Percentiles rank a stretch among this genome's conserved stretches.
phyloP scores from a whole-genome alignment of 2,888 invertebrate genomes.

The Fragum sueziense region DNA sequence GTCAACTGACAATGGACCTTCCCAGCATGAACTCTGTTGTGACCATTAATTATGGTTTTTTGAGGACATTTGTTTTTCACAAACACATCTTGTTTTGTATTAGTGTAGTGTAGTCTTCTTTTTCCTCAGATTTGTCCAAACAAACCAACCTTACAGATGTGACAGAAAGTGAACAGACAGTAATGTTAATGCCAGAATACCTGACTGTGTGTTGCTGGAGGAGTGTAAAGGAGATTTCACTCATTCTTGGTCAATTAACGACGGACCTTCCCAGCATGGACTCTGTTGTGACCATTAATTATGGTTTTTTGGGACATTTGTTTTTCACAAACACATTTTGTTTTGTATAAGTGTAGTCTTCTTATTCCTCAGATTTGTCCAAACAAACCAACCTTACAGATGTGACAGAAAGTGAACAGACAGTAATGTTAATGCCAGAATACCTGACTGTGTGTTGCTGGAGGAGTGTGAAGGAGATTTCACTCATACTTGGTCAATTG shows the following conservation, averaged over 20 bases:
- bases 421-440: constrained; percentile 80
- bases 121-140: not conserved
- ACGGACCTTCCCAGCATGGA: constrained; percentile 60
- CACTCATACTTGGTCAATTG: constrained; percentile 82
- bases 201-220: constrained; percentile 97
- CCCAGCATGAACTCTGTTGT: constrained; percentile 48
- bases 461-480: constrained; percentile 95
- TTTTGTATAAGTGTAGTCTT: not conserved
- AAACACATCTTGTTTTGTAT: not conserved
- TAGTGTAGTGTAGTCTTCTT: not conserved
- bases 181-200: constrained; percentile 81
- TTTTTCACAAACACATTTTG: too few species aligned
- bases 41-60: too few species aligned
- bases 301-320: too few species aligned
- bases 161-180: constrained; percentile 62
- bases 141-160: constrained; percentile 2
- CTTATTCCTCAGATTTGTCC: not conserved
- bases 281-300: not conserved
- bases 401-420: constrained; percentile 57
- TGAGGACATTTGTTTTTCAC: too few species aligned
- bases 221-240: constrained; percentile 92
- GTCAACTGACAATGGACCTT: constrained; percentile 72
- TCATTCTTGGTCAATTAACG: constrained; percentile 81
- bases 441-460: constrained; percentile 94
- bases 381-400: not conserved